phyloP scores from a whole-genome alignment of 2,113 vertebrate genomes.

The Anoura caudifer region DNA sequence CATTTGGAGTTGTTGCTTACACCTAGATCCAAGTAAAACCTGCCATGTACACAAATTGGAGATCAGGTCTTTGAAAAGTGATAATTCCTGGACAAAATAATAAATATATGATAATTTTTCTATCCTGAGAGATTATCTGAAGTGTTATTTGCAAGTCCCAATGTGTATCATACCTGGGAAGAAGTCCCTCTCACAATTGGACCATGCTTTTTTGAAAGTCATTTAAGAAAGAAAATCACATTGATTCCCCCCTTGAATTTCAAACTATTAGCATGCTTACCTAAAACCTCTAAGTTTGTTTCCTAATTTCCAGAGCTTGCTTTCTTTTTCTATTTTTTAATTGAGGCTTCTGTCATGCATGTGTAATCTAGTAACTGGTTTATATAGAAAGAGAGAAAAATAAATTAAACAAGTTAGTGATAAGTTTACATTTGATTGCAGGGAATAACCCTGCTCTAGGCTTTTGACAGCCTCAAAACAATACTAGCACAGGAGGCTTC shows the following conservation, averaged over 20 bases:
- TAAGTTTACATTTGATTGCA: not conserved
- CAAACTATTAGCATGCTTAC: slow-evolving; percentile 6
- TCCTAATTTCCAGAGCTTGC: slow-evolving; percentile 12
- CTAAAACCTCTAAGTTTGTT: slow-evolving; percentile 3
- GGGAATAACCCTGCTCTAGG: not conserved
- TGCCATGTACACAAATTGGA: slow-evolving; percentile 36
- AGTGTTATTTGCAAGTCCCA: not conserved
- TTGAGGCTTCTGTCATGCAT: not conserved
- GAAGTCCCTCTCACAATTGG: not conserved
- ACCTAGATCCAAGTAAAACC: not conserved
- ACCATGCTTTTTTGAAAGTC: not conserved
- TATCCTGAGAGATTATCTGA: not conserved
- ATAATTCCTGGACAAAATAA: slow-evolving; percentile 3
- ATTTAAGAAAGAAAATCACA: slow-evolving; percentile 19
- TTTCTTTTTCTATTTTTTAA: not conserved
- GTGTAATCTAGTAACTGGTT: slow-evolving; percentile 20
- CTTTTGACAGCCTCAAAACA: slow-evolving; percentile 7
- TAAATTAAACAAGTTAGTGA: not conserved
- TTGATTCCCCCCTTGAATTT: slow-evolving; percentile 12
- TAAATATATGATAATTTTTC: not conserved
- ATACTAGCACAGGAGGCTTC: not conserved
- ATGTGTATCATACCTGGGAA: not conserved
- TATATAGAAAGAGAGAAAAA: not conserved
- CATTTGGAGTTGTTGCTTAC: not conserved
- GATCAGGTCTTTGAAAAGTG: slow-evolving; percentile 17